These are phyloP conservation scores for Drosophila kikkawai DNA, from an alignment of 1,140 invertebrate genomes.

Conservation along the genomic window DNA sequence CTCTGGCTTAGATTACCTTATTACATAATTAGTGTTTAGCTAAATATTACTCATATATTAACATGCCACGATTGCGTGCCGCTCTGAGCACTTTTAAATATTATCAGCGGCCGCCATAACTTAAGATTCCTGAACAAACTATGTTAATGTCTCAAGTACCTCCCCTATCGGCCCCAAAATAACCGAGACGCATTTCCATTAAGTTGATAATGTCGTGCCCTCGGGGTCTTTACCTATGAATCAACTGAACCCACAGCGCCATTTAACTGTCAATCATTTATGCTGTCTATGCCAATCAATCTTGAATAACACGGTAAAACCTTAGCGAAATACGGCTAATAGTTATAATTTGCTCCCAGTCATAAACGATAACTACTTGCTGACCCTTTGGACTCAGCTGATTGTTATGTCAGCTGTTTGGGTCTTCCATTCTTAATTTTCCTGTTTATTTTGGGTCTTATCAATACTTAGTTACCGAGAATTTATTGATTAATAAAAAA, in stretches of 20 bases:
- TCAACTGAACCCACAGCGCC: constrained; percentile 12
- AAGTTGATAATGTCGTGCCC: constrained; percentile 20
- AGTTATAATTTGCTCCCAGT: constrained; percentile 14
- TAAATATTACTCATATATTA: constrained; percentile 14
- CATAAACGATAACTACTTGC: constrained; percentile 8
- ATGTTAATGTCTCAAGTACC: constrained; percentile 37
- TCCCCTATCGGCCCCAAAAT: constrained; percentile 18
- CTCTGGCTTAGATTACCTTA: not conserved
- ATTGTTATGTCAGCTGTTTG: constrained; percentile 48
- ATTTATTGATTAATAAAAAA: constrained; percentile 77
- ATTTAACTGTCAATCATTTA: constrained; percentile 35
- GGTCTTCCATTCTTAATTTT: constrained; percentile 42
- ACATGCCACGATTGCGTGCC: constrained; percentile 33
- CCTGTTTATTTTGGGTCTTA: constrained; percentile 45
- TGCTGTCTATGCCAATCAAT: constrained; percentile 46
- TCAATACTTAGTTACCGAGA: constrained; percentile 34
- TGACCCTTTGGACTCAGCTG: constrained; percentile 51
- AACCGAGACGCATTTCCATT: constrained; percentile 27
- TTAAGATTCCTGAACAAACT: constrained; percentile 29
- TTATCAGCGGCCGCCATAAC: constrained; percentile 29
- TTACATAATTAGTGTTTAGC: constrained; percentile 6
- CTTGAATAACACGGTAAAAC: constrained; percentile 5
- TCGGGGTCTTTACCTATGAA: constrained; percentile 23
- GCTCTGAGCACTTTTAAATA: constrained; percentile 13
- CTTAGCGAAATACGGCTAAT: constrained; percentile 6